Evolutionary conservation across 2,113 vertebrate genomes (phyloP), one percentile per base, ranked within the genome.

Genomic region (Nothocercus nigrocapillus): DNA sequence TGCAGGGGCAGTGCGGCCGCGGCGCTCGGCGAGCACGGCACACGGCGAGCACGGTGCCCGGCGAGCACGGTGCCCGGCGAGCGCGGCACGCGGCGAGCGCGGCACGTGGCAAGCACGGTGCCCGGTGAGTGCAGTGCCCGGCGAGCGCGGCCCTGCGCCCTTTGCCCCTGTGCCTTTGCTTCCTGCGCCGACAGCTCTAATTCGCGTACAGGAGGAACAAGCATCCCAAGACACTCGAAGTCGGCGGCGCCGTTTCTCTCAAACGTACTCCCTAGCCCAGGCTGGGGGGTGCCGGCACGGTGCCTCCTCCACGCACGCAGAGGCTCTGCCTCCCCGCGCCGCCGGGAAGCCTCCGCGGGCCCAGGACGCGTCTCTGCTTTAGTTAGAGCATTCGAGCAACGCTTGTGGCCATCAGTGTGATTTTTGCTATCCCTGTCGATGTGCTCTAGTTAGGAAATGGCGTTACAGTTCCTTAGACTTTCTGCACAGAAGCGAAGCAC

Each of bases 401-500:
- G 4, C 54, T 66, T 30, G 72, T 59, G 59, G 34, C 80, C 80
- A 66, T 74, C 63, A 67, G 4, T 15, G 49, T 0, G 1, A 5
- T 74, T n/a, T 54, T 32, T 54, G 78, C 12, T 66, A 42, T 76
- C 61, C 59, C n/a, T 64, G 22, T 13, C 34, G 61, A 70, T 38
- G 51, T 21, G 18, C 13, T 6, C 30, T 12, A 67, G 63, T 56
- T 18, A n/a, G 14, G 59, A 56, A 0, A 0, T 34, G 9, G 49
- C 19, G 88, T 63, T 89, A 38, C 21, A 69, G n/a, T 54, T 80
- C 63, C 87, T 85, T 27, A 49, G 16, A 56, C 47, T 88, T 68
- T 72, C 62, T 78, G 47, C 64, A 92, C 28, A 84, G 51, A 72
- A 85, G 51, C n/a, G 27, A 27, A 38, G 34, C 34, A 4, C 25